Evolutionary conservation across 2,888 invertebrate species (phyloP).

Genomic region (Gisinianus flammeolus): DNA sequence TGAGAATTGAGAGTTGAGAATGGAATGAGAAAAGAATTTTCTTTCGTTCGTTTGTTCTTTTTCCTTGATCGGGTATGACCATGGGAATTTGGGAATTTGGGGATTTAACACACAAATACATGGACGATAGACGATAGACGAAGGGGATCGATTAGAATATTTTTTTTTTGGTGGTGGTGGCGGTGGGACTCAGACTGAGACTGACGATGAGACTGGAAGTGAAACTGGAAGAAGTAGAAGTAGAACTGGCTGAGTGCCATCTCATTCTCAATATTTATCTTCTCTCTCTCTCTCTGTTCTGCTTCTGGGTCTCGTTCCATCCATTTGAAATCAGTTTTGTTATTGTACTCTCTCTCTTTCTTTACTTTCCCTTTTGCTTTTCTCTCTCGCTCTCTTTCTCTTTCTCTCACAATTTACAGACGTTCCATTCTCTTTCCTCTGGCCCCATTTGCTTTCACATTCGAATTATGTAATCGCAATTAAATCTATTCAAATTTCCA

Average conservation of each 20-base stretch:
- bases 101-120: too few relatives aligned
- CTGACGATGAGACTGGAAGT: too few relatives aligned
- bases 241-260: slow-evolving; percentile 35
- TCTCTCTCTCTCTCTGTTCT: not conserved
- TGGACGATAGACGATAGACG: too few relatives aligned
- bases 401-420: not conserved
- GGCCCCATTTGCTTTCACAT: not conserved
- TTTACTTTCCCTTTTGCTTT: not conserved
- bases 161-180: slow-evolving; percentile 31
- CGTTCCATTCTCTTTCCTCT: not conserved
- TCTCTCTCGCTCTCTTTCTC: not conserved
- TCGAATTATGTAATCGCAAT: not conserved
- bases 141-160: slow-evolving; percentile 48
- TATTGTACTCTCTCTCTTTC: too few relatives aligned
- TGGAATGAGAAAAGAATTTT: too few relatives aligned
- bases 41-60: too few relatives aligned
- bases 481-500: not conserved
- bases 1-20: too few relatives aligned
- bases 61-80: too few relatives aligned
- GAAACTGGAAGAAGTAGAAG: not conserved
- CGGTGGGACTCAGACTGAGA: too few relatives aligned
- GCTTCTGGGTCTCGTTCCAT: not conserved
- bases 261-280: not conserved
- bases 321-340: too few relatives aligned
- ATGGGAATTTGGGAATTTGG: too few relatives aligned